Base-by-base conservation (phyloP, 2,113 vertebrate species). In the Cygnus buccinator region DNA sequence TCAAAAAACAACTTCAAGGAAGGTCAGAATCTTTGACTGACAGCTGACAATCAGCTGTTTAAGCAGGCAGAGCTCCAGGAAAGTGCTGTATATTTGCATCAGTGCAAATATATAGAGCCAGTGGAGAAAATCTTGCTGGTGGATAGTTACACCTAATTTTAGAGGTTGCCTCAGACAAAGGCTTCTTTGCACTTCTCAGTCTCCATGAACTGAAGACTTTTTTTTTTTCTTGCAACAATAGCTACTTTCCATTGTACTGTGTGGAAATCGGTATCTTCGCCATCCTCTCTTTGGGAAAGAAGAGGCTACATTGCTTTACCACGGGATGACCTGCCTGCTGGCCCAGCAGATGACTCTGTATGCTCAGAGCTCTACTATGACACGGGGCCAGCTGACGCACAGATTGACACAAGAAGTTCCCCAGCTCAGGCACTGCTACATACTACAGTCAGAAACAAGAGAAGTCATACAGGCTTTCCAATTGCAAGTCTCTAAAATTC, bases 81-180 rank as follows among this genome's bases (percentile, higher is more conserved):
- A 68, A 70, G 44, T 4, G 0, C 23, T 28, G 29, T 19, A 28
- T 7, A 8, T 1, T 5, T 26, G 39, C 37, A 41, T 14, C 1
- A 1, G 44, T 4, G 71, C 46, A 48, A 48, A 48, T 48, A 48
- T 22, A 48, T 11, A 33, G 6, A 91, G 20, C 12, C 52, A 62
- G n/a, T 9, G 13, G 48, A 71, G 37, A 87, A 84, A 43, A 0
- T 29, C 58, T 28, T n/a, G 8, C 35, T 43, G 62, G 59, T 11
- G 66, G 78, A 29, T 11, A 80, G 48, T 6, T 70, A 59, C 74
- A 50, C 50, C 10, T n/a, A 48, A 7, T 12, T 33, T 25, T 79
- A 26, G 67, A 68, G 14, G 13, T 63, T 83, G 21, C 20, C 66
- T 68, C 14, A 17, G 67, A 26, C 21, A 90, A 28, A 75, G 33